These are phyloP conservation scores for Rhabdornis inornatus DNA, from an alignment of 2,113 vertebrate genomes.

Conservation along the genomic window DNA sequence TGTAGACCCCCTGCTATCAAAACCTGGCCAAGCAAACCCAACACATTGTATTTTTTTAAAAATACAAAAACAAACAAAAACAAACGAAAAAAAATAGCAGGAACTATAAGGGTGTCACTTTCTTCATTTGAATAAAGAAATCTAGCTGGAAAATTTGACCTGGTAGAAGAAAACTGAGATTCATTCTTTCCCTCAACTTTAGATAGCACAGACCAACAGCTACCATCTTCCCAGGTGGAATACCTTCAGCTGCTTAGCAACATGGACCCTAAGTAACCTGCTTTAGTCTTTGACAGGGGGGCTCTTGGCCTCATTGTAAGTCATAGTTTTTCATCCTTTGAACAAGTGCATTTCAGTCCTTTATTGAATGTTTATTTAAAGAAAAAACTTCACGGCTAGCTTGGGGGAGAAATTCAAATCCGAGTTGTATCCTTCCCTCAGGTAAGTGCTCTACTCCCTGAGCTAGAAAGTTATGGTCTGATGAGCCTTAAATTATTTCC, in stretches of 20 bases:
- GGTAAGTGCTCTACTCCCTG: not conserved
- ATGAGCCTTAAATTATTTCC: constrained; percentile 23
- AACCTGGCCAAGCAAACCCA: not conserved
- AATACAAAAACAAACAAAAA: not conserved
- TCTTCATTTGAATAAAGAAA: not conserved
- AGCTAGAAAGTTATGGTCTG: not conserved
- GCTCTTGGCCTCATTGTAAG: not conserved
- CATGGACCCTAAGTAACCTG: not conserved
- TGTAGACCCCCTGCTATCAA: not conserved
- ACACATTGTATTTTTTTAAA: not conserved
- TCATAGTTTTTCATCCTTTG: not conserved
- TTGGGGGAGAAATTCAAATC: not conserved
- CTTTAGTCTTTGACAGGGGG: not conserved
- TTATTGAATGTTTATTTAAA: not conserved
- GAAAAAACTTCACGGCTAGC: not conserved
- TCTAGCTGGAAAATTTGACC: not conserved
- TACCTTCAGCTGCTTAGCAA: not conserved
- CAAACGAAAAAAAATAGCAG: not conserved
- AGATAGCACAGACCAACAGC: not conserved
- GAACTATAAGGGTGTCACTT: not conserved
- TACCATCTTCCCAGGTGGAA: not conserved
- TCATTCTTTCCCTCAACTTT: not conserved
- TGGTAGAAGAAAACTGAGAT: not conserved
- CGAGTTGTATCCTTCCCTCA: not conserved
- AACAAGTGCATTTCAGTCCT: not conserved